Evolutionary conservation across 37 sponge, comb jelly and placozoan species (phyloP).

Genomic region (Agelas oroides): DNA sequence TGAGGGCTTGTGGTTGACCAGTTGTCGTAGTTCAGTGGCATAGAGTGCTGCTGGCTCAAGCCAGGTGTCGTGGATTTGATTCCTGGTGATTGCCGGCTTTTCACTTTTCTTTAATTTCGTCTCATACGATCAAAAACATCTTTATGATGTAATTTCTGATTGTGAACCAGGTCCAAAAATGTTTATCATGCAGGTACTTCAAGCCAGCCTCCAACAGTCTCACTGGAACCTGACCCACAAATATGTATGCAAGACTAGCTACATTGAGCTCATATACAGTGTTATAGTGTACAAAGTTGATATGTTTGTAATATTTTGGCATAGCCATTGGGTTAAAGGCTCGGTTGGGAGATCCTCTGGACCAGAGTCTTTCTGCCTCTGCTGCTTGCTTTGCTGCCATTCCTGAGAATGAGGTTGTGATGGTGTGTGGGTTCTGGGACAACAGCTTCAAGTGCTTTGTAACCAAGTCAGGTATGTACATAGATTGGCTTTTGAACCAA

Average conservation of each 20-base stretch:
- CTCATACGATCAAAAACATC: no score
- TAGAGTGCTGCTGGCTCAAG: no score
- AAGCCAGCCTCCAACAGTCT: slow-evolving; percentile 42
- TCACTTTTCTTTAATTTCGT: no score
- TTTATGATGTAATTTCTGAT: no score
- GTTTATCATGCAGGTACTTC: slow-evolving; percentile 33
- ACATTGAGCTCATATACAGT: no score
- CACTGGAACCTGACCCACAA: slow-evolving; percentile 56
- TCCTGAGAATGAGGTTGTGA: slow-evolving; percentile 60
- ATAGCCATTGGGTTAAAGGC: slow-evolving; percentile 40
- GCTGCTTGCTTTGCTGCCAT: slow-evolving; percentile 66
- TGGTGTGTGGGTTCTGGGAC: slow-evolving; percentile 90
- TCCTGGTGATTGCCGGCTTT: no score
- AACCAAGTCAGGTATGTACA: slow-evolving; percentile 69
- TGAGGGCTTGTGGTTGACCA: no score
- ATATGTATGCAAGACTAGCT: slow-evolving; percentile 28
- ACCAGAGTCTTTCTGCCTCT: slow-evolving; percentile 68
- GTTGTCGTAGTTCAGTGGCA: no score
- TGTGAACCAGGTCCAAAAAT: no score
- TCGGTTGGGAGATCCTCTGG: slow-evolving; percentile 78
- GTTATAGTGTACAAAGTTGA: background rate
- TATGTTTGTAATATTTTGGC: background rate
- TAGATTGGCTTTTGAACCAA: no score
- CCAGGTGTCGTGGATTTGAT: no score
- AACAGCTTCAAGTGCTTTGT: slow-evolving; percentile 83